phyloP scores from a whole-genome alignment of 53 echinoderm and acorn worm genomes.

The Glandiceps talaboti region DNA sequence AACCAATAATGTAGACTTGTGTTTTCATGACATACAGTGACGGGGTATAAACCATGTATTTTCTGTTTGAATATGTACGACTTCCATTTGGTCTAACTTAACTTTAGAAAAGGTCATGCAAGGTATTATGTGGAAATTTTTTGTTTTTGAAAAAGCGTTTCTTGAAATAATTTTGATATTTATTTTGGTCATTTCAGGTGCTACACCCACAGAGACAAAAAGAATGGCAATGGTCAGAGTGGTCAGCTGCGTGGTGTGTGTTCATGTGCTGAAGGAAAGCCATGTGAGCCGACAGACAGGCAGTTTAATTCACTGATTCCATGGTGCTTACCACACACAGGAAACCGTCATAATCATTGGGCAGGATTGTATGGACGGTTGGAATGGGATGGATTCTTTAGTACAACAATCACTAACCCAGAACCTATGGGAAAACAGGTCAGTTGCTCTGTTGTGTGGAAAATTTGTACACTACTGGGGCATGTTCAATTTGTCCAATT shows the following conservation, averaged over 20 bases:
- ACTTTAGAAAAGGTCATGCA: no score
- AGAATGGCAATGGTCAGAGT: slow-evolving; percentile 57
- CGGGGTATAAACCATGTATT: no score
- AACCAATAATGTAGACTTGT: no score
- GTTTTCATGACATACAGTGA: no score
- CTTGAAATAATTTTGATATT: no score
- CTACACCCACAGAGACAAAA: slow-evolving; percentile 88
- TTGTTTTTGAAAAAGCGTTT: no score
- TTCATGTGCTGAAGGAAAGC: slow-evolving; percentile 60
- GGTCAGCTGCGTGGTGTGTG: slow-evolving; percentile 84
- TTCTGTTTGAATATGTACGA: no score
- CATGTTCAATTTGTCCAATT: no score
- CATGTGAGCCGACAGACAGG: slow-evolving; percentile 60
- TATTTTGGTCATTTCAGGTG: slow-evolving; percentile 29
- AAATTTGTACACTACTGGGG: no score
- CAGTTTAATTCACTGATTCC: slow-evolving; percentile 95
- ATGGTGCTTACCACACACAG: slow-evolving; percentile 95
- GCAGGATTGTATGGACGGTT: slow-evolving; percentile 88
- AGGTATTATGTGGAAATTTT: no score
- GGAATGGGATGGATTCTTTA: slow-evolving; percentile 96
- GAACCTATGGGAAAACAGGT: slow-evolving; percentile 99
- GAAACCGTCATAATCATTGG: slow-evolving; percentile 97
- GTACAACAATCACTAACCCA: slow-evolving; percentile 94
- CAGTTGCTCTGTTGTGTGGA: no score
- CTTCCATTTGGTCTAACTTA: no score